Evolutionary conservation across 2,888 invertebrate genomes (phyloP).

Genomic region (Lymantria monacha): DNA sequence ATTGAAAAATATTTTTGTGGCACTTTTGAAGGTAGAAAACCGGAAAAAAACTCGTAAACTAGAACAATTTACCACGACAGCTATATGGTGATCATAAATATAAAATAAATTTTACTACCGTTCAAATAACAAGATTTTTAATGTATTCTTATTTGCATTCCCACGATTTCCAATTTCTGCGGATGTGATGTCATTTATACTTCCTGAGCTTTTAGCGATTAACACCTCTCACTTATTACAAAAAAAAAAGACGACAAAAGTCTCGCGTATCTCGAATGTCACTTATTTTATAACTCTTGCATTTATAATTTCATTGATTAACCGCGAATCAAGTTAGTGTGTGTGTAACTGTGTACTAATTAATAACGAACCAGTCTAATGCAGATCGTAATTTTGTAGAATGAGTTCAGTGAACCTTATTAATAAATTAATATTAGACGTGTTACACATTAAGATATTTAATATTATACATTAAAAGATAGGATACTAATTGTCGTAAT

Average conservation of each 20-base stretch:
- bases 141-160: conserved; percentile 22
- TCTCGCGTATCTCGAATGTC: conserved; percentile 8
- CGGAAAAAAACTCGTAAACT: conserved; percentile 2
- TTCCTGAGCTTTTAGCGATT: conserved; percentile 24
- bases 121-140: conserved; percentile 12
- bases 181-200: conserved; percentile 20
- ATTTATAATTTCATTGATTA: conserved; percentile 3
- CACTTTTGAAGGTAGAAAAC: neutral
- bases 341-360: neutral
- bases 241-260: conserved; percentile 9
- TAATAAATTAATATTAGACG: too few relatives aligned
- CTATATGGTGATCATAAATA: conserved; percentile 12
- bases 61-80: conserved; percentile 7
- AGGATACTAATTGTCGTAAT: too few relatives aligned
- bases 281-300: conserved; percentile 6
- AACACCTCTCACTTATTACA: conserved; percentile 10
- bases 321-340: neutral
- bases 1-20: neutral
- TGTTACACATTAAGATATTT: too few relatives aligned
- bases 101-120: conserved; percentile 13
- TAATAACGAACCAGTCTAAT: too few relatives aligned
- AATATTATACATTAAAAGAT: too few relatives aligned
- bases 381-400: too few relatives aligned
- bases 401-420: too few relatives aligned
- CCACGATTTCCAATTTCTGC: conserved; percentile 32